A percentile compares a stretch with the other conserved stretches of the same genome.
Conservation (phyloP, 2,797 vertebrate genomes). For the Meriones psammophilus region DNA sequence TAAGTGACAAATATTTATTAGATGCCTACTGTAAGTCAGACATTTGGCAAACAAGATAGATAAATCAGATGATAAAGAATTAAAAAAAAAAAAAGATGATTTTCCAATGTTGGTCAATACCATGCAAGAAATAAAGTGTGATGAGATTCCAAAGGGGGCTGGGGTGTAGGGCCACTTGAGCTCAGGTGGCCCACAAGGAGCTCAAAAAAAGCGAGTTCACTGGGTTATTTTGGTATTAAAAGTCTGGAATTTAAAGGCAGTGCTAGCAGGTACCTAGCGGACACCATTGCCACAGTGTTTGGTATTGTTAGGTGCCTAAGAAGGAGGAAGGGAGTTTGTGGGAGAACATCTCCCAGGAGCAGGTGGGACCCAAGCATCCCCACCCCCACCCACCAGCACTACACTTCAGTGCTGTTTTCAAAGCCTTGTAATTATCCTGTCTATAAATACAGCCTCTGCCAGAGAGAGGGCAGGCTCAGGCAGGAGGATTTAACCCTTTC, state of each 20-base stretch:
- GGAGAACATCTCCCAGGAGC: conserved; percentile 27
- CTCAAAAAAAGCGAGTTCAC: not conserved
- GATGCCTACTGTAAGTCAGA: not conserved
- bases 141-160: not conserved
- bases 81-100: conserved; percentile 2
- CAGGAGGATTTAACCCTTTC: conserved; percentile 84
- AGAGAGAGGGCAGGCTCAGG: conserved; percentile 70
- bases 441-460: conserved; percentile 74
- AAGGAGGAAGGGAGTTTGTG: not conserved
- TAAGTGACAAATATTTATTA: conserved; percentile 42
- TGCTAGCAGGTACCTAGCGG: not conserved
- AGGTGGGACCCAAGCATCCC: conserved; percentile 71
- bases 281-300: not conserved
- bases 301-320: not conserved
- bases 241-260: not conserved
- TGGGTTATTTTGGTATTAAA: not conserved
- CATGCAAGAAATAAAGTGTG: not conserved
- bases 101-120: not conserved
- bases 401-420: conserved; percentile 68
- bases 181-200: not conserved
- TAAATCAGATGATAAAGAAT: conserved; percentile 5
- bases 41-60: conserved; percentile 38
- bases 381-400: conserved; percentile 45
- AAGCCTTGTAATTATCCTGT: conserved; percentile 82
- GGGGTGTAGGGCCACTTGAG: too few species aligned